Conservation (phyloP, 2,888 invertebrate genomes). For the Drosophila suboccidentalis region DNA sequence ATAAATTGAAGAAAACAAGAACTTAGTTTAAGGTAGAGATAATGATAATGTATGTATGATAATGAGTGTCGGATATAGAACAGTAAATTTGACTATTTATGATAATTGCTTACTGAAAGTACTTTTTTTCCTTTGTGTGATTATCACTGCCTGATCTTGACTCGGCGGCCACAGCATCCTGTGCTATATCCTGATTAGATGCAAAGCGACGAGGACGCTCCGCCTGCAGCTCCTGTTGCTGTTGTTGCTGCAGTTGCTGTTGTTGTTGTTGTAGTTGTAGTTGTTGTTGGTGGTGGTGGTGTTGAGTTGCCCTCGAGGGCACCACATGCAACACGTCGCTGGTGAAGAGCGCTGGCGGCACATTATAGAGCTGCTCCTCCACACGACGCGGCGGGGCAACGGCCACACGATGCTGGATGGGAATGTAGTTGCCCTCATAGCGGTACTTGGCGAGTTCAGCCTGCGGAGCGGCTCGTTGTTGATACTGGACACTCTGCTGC, state of each 20-base stretch:
- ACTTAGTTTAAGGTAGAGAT: background rate
- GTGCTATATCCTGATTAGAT: background rate
- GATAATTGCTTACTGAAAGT: conserved; percentile 78
- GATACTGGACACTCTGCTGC: conserved; percentile 57
- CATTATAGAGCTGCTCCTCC: conserved; percentile 65
- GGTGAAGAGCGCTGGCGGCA: conserved; percentile 70
- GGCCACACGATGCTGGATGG: conserved; percentile 47
- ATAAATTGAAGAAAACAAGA: background rate
- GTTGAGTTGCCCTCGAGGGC: conserved; percentile 50
- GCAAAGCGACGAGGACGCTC: conserved; percentile 62
- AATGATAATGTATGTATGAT: no score
- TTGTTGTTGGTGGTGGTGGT: conserved; percentile 47
- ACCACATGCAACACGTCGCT: conserved; percentile 72
- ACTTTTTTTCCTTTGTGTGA: conserved; percentile 64
- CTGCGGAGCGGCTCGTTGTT: conserved; percentile 61
- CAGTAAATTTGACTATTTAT: background rate
- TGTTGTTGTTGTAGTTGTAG: conserved; percentile 41
- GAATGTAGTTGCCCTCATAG: conserved; percentile 74
- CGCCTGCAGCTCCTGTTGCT: background rate
- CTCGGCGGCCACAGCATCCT: conserved; percentile 53
- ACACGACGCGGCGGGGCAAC: conserved; percentile 44
- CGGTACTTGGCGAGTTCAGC: conserved; percentile 73
- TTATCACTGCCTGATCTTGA: conserved; percentile 12
- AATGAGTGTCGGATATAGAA: background rate
- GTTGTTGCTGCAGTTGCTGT: conserved; percentile 30